Evolutionary conservation across 2,113 vertebrate genomes (phyloP).

Genomic region (Podarcis muralis): DNA sequence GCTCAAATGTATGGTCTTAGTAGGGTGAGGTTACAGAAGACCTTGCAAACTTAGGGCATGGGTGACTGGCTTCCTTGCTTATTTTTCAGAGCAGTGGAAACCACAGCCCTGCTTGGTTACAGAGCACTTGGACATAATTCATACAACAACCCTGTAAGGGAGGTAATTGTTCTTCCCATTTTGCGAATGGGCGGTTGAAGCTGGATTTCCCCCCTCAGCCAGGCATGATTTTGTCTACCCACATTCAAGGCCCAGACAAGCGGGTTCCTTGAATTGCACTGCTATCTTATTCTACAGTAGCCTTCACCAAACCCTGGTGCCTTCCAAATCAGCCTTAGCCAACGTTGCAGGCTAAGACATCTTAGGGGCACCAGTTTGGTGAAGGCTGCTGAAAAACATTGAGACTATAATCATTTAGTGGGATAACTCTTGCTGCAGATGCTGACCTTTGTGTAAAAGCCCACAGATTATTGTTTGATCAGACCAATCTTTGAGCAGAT

Average conservation of each 20-base stretch:
- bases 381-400: neutral
- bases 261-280: neutral
- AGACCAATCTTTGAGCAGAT: constrained; percentile 4
- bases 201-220: neutral
- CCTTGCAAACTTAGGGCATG: neutral
- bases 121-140: neutral
- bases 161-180: neutral
- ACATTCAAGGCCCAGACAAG: neutral
- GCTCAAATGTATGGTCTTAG: neutral
- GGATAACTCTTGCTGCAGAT: neutral
- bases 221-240: neutral
- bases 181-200: too few species aligned
- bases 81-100: neutral
- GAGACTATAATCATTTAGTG: neutral
- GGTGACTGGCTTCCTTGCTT: neutral
- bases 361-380: too few species aligned
- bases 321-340: too few species aligned
- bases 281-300: too few species aligned
- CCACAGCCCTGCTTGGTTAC: neutral
- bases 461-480: constrained; percentile 7
- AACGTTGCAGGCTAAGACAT: too few species aligned
- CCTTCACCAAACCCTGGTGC: too few species aligned
- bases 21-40: neutral
- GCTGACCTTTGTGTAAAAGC: constrained; percentile 3
- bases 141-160: neutral